phyloP scores from a whole-genome alignment of 2,797 vertebrate genomes.

The Spondyliosoma cantharus region DNA sequence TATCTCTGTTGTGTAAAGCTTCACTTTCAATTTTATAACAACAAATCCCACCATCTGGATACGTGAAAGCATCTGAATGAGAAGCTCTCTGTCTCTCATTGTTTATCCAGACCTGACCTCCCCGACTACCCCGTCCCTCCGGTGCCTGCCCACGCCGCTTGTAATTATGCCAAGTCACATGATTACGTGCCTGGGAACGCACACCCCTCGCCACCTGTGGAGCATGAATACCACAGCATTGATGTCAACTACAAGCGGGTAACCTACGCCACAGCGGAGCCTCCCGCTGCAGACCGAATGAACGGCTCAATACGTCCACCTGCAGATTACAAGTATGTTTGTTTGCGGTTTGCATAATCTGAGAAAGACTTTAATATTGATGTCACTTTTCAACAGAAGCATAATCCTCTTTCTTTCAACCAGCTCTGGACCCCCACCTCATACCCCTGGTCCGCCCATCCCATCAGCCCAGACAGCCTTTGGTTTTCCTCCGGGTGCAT shows the following conservation, averaged over 20 bases:
- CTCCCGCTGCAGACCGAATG: constrained; percentile 76
- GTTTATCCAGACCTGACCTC: constrained; percentile 80
- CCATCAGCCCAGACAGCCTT: constrained; percentile 89
- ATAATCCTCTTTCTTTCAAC: constrained; percentile 58
- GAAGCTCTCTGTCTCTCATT: constrained; percentile 45
- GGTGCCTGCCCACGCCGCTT: constrained; percentile 82
- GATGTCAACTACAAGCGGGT: constrained; percentile 86
- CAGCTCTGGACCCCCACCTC: constrained; percentile 80
- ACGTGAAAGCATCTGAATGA: constrained; percentile 39
- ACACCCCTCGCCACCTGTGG: constrained; percentile 77
- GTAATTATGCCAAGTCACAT: constrained; percentile 75
- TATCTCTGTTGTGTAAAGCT: constrained; percentile 27
- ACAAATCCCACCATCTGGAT: constrained; percentile 48
- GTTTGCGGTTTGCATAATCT: constrained; percentile 23
- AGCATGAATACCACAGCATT: constrained; percentile 92
- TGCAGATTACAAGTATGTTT: constrained; percentile 87
- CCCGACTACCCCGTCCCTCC: constrained; percentile 88
- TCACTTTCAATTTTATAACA: constrained; percentile 27
- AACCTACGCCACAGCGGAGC: constrained; percentile 85
- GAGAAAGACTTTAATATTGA: constrained; percentile 16
- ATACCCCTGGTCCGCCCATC: constrained; percentile 82
- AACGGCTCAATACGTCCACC: constrained; percentile 81
- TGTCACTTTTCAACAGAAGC: constrained; percentile 13
- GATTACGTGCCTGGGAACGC: constrained; percentile 78
- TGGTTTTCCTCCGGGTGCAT: constrained; percentile 80